Evolutionary conservation across 2,888 invertebrate species (phyloP).

Genomic region (Trisateles emortualis): DNA sequence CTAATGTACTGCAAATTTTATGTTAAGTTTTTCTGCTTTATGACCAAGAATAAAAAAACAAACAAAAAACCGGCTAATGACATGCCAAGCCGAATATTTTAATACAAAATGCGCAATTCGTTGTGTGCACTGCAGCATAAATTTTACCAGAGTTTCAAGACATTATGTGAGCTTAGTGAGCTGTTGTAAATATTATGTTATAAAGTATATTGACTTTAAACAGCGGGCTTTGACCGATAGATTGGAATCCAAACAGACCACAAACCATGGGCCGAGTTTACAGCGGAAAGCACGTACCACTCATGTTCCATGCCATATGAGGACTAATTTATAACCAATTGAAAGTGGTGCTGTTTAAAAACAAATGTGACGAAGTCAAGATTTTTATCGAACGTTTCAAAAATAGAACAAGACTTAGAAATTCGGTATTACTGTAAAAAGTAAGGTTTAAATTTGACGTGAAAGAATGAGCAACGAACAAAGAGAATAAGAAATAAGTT

Average conservation of each 20-base stretch:
- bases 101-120: constrained; percentile 20
- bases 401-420: neutral
- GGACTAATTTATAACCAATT: constrained; percentile 43
- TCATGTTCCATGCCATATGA: constrained; percentile 56
- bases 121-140: constrained; percentile 15
- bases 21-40: constrained; percentile 11
- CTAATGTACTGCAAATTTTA: constrained; percentile 17
- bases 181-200: constrained; percentile 24
- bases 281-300: constrained; percentile 76
- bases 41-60: constrained; percentile 25
- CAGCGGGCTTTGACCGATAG: constrained; percentile 50
- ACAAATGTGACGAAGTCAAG: constrained; percentile 1
- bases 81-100: constrained; percentile 20
- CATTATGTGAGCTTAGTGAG: constrained; percentile 28
- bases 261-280: constrained; percentile 57
- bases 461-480: neutral
- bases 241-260: constrained; percentile 67
- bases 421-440: neutral
- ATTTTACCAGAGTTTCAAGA: constrained; percentile 8
- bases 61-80: constrained; percentile 25
- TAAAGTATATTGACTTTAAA: constrained; percentile 41
- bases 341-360: constrained; percentile 7
- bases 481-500: neutral
- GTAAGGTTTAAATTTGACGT: constrained; percentile 2
- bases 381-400: neutral